These are phyloP conservation scores for Eupeodes luniger DNA, from an alignment of 2,888 invertebrate species.

Conservation along the genomic window DNA sequence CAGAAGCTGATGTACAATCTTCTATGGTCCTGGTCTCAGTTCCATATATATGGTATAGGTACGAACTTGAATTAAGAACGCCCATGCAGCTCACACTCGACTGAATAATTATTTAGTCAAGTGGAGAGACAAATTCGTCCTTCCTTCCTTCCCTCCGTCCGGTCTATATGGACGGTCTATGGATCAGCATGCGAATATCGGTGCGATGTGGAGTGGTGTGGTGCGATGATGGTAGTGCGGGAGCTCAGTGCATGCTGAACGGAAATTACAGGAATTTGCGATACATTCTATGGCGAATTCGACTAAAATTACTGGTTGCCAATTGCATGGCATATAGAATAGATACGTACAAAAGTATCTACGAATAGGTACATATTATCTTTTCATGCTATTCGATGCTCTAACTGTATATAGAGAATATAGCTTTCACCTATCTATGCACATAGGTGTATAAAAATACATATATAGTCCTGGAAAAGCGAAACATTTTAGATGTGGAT, in stretches of 20 bases:
- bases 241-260: constrained; percentile 54
- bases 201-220: neutral
- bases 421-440: no score
- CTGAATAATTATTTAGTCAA: constrained; percentile 66
- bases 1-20: neutral
- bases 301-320: constrained; percentile 59
- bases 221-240: neutral
- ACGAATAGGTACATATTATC: neutral
- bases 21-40: neutral
- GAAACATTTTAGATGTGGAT: constrained; percentile 47
- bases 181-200: neutral
- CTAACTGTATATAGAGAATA: no score
- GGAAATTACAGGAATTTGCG: constrained; percentile 66
- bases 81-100: constrained; percentile 65
- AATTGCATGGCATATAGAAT: constrained; percentile 6
- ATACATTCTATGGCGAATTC: constrained; percentile 54
- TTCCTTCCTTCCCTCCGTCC: neutral
- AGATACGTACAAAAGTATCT: neutral
- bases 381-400: constrained; percentile 18
- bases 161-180: neutral
- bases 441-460: no score
- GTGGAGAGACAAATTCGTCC: constrained; percentile 65
- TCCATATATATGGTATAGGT: no score
- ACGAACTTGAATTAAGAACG: constrained; percentile 26
- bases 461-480: constrained; percentile 3